These are phyloP conservation scores for Smutsia temminckii DNA, from an alignment of 2,797 vertebrate genomes.

Conservation along the genomic window DNA sequence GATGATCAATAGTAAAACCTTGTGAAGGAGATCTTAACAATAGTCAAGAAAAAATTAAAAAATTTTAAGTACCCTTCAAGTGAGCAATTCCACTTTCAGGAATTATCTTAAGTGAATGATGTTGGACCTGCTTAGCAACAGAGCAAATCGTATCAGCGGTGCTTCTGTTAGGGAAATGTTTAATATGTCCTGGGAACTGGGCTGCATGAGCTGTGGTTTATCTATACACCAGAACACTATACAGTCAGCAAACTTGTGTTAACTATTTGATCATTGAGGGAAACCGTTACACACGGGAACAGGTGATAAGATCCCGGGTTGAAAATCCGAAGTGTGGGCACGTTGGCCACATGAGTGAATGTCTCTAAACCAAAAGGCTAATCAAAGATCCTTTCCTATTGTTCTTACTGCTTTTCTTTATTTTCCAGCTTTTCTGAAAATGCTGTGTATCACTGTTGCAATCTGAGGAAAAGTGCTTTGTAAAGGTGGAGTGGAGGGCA, in stretches of 20 bases:
- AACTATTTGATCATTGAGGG: accelerated
- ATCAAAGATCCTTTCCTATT: accelerated
- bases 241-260: accelerated
- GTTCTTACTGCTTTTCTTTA: accelerated
- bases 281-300: accelerated
- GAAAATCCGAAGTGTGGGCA: accelerated
- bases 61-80: accelerated
- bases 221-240: accelerated
- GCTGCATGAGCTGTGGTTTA: accelerated
- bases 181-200: not conserved
- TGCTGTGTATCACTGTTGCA: accelerated
- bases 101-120: not conserved
- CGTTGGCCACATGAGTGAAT: accelerated
- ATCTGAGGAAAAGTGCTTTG: not conserved
- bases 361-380: accelerated
- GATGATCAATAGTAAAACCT: accelerated
- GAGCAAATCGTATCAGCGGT: accelerated
- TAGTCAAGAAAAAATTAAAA: too few species aligned
- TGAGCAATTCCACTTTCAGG: accelerated
- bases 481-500: too few species aligned
- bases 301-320: accelerated
- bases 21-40: not conserved
- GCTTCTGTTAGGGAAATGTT: accelerated
- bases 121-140: accelerated
- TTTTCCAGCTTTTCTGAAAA: not conserved